Base-by-base conservation (phyloP, 2,113 vertebrate species). In the Bombycilla garrulus region DNA sequence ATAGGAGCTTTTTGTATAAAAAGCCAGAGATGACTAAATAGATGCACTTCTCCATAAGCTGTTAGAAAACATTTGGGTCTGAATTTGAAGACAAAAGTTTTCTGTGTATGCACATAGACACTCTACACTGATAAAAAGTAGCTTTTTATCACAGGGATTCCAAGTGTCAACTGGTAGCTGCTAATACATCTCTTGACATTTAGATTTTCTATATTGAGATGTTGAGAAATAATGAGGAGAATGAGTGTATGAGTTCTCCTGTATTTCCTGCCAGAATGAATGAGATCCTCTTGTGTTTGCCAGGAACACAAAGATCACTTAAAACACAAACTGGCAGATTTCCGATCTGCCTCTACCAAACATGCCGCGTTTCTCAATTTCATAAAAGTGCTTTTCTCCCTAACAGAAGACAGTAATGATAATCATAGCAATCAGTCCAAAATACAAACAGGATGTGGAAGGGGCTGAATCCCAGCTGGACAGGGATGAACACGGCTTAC, bases 351-450 rank as follows among this genome's bases (percentile, higher is more conserved):
- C 89, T 96, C 94, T 77, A 82, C 96, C 91, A 96, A 97, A 89
- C 67, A 90, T 33, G 14, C 96, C 76, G 78, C 42, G 2, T 95
- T 97, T 96, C 79, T 91, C 94, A 73, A 67, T 97, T 95, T 94
- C 95, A 93, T 97, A 95, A 92, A 96, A 98, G 93, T 86, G 94
- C 95, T 95, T 96, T 97, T 96, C 92, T 98, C 89, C 96, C 96
- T 96, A 96, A 97, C 98, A 99, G 99, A 99, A 99, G 97, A 99
- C 98, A 1, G 98, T 99, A 97, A 98, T 99, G 97, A 99, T 99
- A 97, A 99, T 99, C 73, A 98, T 99, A 97, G 99, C 98, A 94
- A 99, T 99, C 98, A 99, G 99, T 96, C 99, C 99, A 96, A 99
- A 98, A 97, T 99, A 99, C 98, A 99, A 99, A 97, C 97, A 98